A percentile compares a stretch with the other conserved stretches of the same genome.
phyloP scores from a whole-genome alignment of 2,888 invertebrate genomes.

The Gymnocheta viridis region DNA sequence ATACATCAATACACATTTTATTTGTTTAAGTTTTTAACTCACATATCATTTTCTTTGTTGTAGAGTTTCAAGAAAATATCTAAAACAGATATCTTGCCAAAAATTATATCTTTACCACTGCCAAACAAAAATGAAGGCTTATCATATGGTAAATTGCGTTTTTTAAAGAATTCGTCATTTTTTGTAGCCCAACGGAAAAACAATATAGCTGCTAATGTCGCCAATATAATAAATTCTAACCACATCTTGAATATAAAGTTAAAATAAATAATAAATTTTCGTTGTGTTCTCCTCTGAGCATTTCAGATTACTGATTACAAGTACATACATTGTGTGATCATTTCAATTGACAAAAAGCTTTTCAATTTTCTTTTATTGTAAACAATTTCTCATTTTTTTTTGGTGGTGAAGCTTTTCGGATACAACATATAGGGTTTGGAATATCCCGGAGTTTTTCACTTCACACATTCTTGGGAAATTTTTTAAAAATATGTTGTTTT shows the following conservation, averaged over 20 bases:
- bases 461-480: no score
- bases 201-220: conserved; percentile 4
- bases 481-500: no score
- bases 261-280: not conserved
- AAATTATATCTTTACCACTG: conserved; percentile 60
- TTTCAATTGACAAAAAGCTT: not conserved
- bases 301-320: not conserved
- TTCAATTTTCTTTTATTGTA: not conserved
- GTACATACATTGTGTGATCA: not conserved
- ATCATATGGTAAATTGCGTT: conserved; percentile 67
- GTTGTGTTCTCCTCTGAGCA: not conserved
- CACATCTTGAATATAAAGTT: conserved; percentile 37
- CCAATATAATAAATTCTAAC: conserved; percentile 36
- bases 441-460: no score
- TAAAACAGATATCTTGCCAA: conserved; percentile 81
- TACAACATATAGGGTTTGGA: no score
- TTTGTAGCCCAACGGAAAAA: conserved; percentile 71
- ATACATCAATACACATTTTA: no score
- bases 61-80: conserved; percentile 71
- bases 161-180: conserved; percentile 71
- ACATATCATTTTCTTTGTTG: conserved; percentile 80
- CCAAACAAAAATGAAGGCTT: conserved; percentile 67
- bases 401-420: not conserved
- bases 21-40: conserved; percentile 47
- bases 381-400: not conserved